A percentile compares a stretch with the other conserved stretches of the same genome.
Evolutionary conservation across 2,797 vertebrate genomes (phyloP).

Genomic region (Columba guinea): DNA sequence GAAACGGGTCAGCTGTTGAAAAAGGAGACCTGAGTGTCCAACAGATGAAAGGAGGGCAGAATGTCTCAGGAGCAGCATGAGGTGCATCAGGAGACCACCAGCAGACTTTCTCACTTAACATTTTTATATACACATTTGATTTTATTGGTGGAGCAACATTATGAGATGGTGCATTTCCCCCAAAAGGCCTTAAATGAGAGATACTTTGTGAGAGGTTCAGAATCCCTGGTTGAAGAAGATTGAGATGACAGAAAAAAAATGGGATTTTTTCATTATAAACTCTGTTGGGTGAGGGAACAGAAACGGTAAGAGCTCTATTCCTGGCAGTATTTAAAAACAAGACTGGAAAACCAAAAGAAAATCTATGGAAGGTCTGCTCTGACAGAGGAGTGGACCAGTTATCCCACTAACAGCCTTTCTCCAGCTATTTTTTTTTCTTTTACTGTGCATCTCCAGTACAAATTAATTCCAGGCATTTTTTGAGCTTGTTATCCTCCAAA

Average conservation of each 20-base stretch:
- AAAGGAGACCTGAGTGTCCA: neutral
- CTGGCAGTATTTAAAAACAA: neutral
- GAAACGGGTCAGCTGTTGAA: slow-evolving; percentile 9
- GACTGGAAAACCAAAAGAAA: neutral
- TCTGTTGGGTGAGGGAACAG: neutral
- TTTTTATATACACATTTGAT: neutral
- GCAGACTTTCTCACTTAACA: neutral
- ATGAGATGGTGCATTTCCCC: neutral
- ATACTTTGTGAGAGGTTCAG: neutral
- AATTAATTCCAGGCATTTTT: neutral
- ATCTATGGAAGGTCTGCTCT: neutral
- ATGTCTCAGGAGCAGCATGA: neutral
- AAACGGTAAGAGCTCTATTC: neutral
- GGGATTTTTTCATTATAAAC: neutral
- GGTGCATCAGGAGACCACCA: neutral
- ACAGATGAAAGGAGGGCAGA: neutral
- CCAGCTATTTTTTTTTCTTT: neutral
- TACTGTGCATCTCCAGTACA: neutral
- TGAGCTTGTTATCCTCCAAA: neutral
- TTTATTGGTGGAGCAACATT: neutral
- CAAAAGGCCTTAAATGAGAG: neutral
- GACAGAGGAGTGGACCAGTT: neutral
- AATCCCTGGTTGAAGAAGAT: neutral
- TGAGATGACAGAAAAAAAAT: neutral
- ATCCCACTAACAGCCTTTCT: neutral